These are phyloP conservation scores for Labia minor DNA, from an alignment of 2,888 invertebrate species.

Conservation along the genomic window DNA sequence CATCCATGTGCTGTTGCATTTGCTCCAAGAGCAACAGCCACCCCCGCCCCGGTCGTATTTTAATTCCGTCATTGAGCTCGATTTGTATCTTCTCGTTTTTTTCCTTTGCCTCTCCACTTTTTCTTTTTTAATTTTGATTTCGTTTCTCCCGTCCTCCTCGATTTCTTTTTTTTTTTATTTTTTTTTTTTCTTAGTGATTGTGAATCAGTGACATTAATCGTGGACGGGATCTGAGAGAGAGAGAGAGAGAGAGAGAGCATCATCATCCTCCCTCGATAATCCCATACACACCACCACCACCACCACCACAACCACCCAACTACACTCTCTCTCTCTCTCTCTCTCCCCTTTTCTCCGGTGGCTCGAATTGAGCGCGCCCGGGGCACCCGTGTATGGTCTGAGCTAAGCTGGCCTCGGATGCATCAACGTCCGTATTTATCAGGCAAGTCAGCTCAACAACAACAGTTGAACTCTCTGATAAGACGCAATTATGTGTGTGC, in stretches of 20 bases:
- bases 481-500: too few species aligned
- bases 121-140: neutral
- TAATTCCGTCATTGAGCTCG: neutral
- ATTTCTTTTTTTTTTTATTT: neutral
- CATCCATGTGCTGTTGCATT: too few species aligned
- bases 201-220: neutral
- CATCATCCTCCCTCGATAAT: too few species aligned
- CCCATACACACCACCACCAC: too few species aligned
- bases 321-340: neutral
- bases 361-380: neutral
- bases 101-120: neutral
- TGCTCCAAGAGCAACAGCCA: too few species aligned
- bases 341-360: too few species aligned
- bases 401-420: slow-evolving; percentile 41
- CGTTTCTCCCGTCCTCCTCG: too few species aligned
- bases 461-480: too few species aligned
- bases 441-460: slow-evolving; percentile 31
- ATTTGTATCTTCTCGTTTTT: neutral
- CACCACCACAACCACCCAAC: too few species aligned
- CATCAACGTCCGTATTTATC: slow-evolving; percentile 34
- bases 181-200: neutral
- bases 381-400: slow-evolving; percentile 37
- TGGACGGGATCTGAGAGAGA: neutral
- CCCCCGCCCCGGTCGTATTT: neutral
- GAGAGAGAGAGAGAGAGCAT: too few species aligned